phyloP scores from a whole-genome alignment of 2,113 vertebrate genomes.

The Casuarius casuarius region DNA sequence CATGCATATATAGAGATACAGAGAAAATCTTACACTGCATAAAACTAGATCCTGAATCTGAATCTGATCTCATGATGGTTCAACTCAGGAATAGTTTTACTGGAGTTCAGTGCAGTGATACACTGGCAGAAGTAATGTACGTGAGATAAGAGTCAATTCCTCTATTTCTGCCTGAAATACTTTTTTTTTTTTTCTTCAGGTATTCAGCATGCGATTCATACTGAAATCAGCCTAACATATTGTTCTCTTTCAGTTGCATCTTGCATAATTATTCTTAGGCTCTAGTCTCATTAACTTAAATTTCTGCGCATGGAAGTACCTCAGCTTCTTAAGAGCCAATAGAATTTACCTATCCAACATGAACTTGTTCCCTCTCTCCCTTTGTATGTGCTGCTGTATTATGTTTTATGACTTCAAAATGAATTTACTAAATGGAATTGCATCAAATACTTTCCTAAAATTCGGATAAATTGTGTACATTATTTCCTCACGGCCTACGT shows the following conservation, averaged over 20 bases:
- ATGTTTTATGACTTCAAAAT: neutral
- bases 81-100: neutral
- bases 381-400: neutral
- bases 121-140: neutral
- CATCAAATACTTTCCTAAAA: neutral
- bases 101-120: neutral
- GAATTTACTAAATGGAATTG: neutral
- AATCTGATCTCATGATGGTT: neutral
- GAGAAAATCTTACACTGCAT: neutral
- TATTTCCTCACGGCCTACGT: neutral
- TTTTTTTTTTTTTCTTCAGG: neutral
- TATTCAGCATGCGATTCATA: neutral
- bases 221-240: neutral
- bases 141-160: neutral
- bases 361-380: neutral
- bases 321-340: neutral
- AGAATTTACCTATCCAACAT: neutral
- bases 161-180: neutral
- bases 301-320: neutral
- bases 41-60: neutral
- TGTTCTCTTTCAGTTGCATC: neutral
- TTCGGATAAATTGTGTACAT: neutral
- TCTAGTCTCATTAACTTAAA: neutral
- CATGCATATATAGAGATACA: accelerated
- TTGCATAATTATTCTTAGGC: neutral